These are phyloP conservation scores for Anguilla rostrata DNA, from an alignment of 2,113 vertebrate species.

Conservation along the genomic window DNA sequence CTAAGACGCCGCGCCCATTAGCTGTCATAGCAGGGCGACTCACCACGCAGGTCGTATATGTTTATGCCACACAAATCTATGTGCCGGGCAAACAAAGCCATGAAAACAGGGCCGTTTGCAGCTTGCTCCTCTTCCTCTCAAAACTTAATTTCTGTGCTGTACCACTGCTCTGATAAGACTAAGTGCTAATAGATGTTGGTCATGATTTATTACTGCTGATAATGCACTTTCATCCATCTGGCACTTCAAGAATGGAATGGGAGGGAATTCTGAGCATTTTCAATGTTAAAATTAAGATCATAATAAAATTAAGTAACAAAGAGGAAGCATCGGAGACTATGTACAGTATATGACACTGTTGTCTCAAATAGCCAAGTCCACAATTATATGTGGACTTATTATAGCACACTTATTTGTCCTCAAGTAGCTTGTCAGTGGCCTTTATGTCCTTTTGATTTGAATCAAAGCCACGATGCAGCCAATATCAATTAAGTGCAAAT, in stretches of 20 bases:
- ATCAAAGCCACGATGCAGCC: background rate
- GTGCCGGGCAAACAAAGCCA: conserved; percentile 20
- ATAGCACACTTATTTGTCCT: background rate
- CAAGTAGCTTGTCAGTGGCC: background rate
- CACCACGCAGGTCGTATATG: conserved; percentile 46
- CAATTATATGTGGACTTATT: background rate
- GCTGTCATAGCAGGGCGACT: conserved; percentile 56
- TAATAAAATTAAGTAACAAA: background rate
- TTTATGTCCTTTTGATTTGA: background rate
- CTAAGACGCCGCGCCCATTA: conserved; percentile 55
- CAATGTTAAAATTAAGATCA: background rate
- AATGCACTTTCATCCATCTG: background rate
- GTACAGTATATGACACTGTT: background rate
- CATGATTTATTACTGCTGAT: background rate
- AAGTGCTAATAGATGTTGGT: conserved; percentile 25
- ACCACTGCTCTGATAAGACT: conserved; percentile 21
- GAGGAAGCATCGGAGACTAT: background rate
- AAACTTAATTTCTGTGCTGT: conserved; percentile 30
- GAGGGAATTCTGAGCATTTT: background rate
- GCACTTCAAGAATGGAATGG: background rate
- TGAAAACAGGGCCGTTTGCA: background rate
- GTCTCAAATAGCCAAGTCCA: too few species aligned
- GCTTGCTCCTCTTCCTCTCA: conserved; percentile 15
- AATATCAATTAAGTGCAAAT: background rate
- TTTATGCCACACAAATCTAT: conserved; percentile 38